A percentile compares a stretch with the other conserved stretches of the same genome.
Conservation (phyloP, 2,888 invertebrate species). For the Cheilosia soror region DNA sequence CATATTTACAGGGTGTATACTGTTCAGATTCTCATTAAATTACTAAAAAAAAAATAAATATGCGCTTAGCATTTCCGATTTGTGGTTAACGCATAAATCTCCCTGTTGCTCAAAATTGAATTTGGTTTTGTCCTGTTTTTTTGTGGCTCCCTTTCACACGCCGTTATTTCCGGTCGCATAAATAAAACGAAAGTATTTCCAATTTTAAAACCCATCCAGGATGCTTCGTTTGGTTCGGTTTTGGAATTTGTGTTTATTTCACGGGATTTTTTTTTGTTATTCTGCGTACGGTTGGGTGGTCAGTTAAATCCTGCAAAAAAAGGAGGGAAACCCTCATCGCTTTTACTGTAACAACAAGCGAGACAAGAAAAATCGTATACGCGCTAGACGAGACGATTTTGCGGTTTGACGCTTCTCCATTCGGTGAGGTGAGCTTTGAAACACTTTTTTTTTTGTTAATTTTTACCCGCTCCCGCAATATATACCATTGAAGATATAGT, state of each 20-base stretch:
- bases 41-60: constrained; percentile 39
- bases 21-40: constrained; percentile 51
- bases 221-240: constrained; percentile 15
- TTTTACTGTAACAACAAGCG: constrained; percentile 41
- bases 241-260: constrained; percentile 60
- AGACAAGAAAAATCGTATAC: constrained; percentile 58
- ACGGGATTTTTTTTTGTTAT: constrained; percentile 4
- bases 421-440: constrained; percentile 19
- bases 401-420: constrained; percentile 72
- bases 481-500: background rate
- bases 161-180: constrained; percentile 46
- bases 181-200: constrained; percentile 70
- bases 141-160: background rate
- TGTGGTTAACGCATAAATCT: constrained; percentile 71
- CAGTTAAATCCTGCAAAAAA: constrained; percentile 21
- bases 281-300: constrained; percentile 28
- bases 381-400: constrained; percentile 47
- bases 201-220: constrained; percentile 48
- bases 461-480: background rate
- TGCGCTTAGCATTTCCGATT: constrained; percentile 59
- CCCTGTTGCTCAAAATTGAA: constrained; percentile 67
- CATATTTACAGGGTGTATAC: constrained; percentile 7
- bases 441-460: constrained; percentile 19
- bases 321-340: background rate
- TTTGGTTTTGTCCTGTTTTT: constrained; percentile 28